Conservation (phyloP, 2,888 invertebrate species). For the Tillus elongatus region DNA sequence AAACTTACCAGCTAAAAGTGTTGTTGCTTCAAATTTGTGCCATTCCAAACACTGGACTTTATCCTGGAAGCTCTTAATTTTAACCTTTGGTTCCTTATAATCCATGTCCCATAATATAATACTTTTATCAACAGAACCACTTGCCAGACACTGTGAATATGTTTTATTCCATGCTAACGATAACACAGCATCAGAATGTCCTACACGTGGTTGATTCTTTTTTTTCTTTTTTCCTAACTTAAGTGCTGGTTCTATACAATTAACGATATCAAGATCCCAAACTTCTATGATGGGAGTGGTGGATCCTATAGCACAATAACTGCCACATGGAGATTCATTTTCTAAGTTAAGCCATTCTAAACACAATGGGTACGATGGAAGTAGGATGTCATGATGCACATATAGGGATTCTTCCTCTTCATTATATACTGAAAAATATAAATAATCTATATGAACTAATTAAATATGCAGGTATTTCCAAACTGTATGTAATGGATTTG, state of each 20-base stretch:
- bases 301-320: conserved; percentile 84
- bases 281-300: conserved; percentile 90
- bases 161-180: conserved; percentile 85
- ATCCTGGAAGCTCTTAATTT: conserved; percentile 63
- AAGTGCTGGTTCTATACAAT: conserved; percentile 81
- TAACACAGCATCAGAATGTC: conserved; percentile 86
- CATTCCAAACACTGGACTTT: conserved; percentile 78
- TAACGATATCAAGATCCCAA: conserved; percentile 95
- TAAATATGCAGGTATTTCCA: neutral
- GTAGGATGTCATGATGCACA: conserved; percentile 85
- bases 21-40: conserved; percentile 76
- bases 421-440: conserved; percentile 67
- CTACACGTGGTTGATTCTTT: conserved; percentile 55
- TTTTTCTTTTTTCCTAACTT: conserved; percentile 70
- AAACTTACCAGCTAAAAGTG: conserved; percentile 55
- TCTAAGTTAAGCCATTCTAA: conserved; percentile 91
- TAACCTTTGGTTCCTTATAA: conserved; percentile 64
- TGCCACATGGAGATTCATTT: conserved; percentile 65
- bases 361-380: conserved; percentile 84
- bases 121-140: conserved; percentile 84
- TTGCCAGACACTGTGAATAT: conserved; percentile 76
- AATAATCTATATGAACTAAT: conserved; percentile 9
- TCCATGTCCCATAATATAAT: conserved; percentile 90
- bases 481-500: neutral
- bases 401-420: conserved; percentile 81